Conservation (phyloP, 1,140 invertebrate species). For the Pseudomyrmex gracilis region DNA sequence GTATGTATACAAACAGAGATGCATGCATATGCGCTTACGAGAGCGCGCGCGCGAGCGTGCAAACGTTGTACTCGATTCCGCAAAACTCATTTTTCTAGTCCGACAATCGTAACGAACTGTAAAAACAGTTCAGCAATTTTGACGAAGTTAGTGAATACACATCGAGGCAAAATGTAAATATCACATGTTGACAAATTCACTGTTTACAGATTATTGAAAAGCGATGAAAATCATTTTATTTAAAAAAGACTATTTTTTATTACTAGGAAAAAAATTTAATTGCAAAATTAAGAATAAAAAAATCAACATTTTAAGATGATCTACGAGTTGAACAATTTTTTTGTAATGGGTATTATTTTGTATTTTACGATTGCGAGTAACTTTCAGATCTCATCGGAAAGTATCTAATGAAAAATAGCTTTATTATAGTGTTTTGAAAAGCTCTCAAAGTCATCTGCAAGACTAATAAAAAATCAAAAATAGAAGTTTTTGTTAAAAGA, state of each 20-base stretch:
- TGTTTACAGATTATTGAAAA: background rate
- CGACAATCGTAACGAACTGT: conserved; percentile 60
- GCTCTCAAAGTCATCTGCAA: too few species aligned
- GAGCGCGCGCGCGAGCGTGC: conserved; percentile 8
- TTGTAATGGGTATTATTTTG: background rate
- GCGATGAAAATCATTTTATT: background rate
- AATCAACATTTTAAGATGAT: background rate
- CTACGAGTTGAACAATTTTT: background rate
- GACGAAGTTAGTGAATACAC: conserved; percentile 54
- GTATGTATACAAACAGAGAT: conserved; percentile 10
- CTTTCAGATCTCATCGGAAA: too few species aligned
- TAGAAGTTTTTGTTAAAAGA: too few species aligned
- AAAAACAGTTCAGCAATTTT: conserved; percentile 48
- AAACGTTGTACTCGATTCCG: conserved; percentile 25
- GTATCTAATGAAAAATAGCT: too few species aligned
- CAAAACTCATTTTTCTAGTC: conserved; percentile 61
- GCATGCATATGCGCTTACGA: conserved; percentile 20
- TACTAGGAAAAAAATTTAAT: conserved; percentile 2
- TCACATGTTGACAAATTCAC: too few species aligned
- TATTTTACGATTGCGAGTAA: background rate
- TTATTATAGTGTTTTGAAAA: too few species aligned
- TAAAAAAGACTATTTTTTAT: background rate
- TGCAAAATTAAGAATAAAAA: background rate
- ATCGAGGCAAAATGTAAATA: conserved; percentile 34
- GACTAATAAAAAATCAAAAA: too few species aligned